Evolutionary conservation across 1,140 invertebrate species (phyloP), one percentile per base, ranked within the genome.

Genomic region (Drosophila nebulosa): DNA sequence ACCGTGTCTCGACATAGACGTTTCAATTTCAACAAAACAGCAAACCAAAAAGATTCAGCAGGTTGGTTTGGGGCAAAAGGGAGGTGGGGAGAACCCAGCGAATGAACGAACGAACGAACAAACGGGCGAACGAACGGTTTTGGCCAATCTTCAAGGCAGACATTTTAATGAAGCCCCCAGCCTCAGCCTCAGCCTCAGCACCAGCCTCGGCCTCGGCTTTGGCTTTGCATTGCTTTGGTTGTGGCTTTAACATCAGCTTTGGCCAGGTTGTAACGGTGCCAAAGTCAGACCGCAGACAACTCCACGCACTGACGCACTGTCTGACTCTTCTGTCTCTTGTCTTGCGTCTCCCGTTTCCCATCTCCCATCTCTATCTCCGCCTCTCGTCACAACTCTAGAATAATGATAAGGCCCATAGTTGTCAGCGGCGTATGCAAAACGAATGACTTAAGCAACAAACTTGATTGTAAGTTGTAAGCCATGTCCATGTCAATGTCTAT

Each of bases 111-210:
- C 24, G 2, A 24, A 24, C 24, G 24, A 24, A 24, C 24, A 4
- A 24, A 24, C 30, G 30, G 10, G 10, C 10, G 9, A 55, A 55
- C 56, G 52, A 75, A 75, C 72, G 57, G 63, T 74, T 66, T 61
- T 74, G 70, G 72, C 57, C 57, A 68, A 75, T 68, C 71, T 74
- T 58, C 66, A 72, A 81, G 80, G 69, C 70, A 85, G 80, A 86
- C 81, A 81, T 85, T 85, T 85, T 85, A 85, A 85, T 85, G 80
- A 85, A 85, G 69, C 81, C 81, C 81, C 81, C 79, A 74, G 63
- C 42, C 52, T 62, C 39, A 27, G 56, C 61, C 69, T 58, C 60
- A 16, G 39, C 7, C 10, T 46, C 3, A 16, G 39, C 27, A n/a
- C 81, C 79, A 74, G 63, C 42, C 52, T 62, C 39, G 36, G 56